Percentiles rank a stretch among this genome's conserved stretches.
phyloP scores from a whole-genome alignment of 2,888 invertebrate species.

The Alitta virens region DNA sequence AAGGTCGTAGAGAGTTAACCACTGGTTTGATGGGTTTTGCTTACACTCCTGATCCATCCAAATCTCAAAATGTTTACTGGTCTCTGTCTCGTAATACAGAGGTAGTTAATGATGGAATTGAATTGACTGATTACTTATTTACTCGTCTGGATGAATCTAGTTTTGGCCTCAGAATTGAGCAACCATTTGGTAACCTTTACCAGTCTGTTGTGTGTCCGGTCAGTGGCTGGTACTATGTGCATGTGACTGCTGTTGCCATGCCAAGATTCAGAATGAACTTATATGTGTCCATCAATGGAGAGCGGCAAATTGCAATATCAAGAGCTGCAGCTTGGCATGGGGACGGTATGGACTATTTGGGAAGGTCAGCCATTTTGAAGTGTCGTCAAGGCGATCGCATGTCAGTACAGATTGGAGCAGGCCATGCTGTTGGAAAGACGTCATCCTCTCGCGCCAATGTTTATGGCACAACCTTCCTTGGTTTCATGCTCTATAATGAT shows the following conservation, averaged over 20 bases:
- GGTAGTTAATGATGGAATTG: neutral
- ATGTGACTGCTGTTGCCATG: neutral
- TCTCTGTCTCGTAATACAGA: neutral
- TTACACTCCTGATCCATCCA: neutral
- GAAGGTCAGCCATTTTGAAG: neutral
- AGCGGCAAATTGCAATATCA: neutral
- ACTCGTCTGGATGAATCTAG: too few species aligned
- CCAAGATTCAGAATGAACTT: neutral
- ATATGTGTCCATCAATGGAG: neutral
- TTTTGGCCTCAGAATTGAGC: too few species aligned
- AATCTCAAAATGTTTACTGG: neutral
- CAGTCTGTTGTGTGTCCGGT: neutral
- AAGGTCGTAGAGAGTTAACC: neutral
- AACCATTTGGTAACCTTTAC: too few species aligned
- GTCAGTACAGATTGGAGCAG: neutral
- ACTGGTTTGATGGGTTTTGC: neutral
- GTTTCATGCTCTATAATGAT: neutral
- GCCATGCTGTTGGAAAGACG: neutral
- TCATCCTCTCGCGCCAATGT: neutral
- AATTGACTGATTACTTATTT: neutral
- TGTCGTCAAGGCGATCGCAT: neutral
- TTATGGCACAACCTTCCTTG: neutral
- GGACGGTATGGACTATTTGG: neutral
- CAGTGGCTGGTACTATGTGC: neutral
- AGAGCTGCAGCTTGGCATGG: neutral